Evolutionary conservation across 1,140 invertebrate species (phyloP), one percentile per base, ranked within the genome.

Genomic region (Megalopta genalis): DNA sequence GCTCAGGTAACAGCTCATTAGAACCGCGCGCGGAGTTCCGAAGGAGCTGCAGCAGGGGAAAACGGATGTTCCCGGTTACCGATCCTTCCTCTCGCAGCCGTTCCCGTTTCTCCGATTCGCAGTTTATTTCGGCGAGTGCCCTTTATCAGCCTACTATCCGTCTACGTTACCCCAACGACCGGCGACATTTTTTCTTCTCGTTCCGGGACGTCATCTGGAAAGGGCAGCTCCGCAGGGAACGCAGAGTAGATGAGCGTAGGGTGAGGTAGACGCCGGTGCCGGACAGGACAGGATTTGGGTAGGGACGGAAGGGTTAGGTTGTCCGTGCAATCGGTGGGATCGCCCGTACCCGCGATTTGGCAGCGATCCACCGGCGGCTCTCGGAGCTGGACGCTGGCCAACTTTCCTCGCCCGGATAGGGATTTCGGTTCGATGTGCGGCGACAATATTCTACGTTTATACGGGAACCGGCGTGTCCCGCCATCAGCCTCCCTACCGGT

Each of bases 381-480:
- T 49, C 42, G 52, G 39, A 21, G 71, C 83, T 91, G 90, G 90
- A 89, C 83, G 76, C 32, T 65, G 81, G 89, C 90, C 90, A 91
- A 86, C 72, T 84, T 74, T 80, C 73, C 70, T 60, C 67, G 76
- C 78, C 62, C 84, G 85, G 83, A 88, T 90, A 87, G 84, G 88
- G 87, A 90, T 89, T 89, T 91, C 88, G 75, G 88, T 90, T 90
- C 89, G 81, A 87, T 88, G 82, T 87, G 86, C 85, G 81, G 80
- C 83, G 86, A 90, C 88, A 88, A 90, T 90, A 89, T 90, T 89
- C 88, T 88, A 89, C 84, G 85, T 86, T 87, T 84, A 86, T 85
- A 84, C 84, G 73, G 66, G 77, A 71, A 67, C 74, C 64, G n/a
- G 37, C 52, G 59, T 84, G 81, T 80, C 57, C 71, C 46, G 5